Evolutionary conservation across 1,140 invertebrate genomes (phyloP).

Genomic region (Alviniconcha marisindica): DNA sequence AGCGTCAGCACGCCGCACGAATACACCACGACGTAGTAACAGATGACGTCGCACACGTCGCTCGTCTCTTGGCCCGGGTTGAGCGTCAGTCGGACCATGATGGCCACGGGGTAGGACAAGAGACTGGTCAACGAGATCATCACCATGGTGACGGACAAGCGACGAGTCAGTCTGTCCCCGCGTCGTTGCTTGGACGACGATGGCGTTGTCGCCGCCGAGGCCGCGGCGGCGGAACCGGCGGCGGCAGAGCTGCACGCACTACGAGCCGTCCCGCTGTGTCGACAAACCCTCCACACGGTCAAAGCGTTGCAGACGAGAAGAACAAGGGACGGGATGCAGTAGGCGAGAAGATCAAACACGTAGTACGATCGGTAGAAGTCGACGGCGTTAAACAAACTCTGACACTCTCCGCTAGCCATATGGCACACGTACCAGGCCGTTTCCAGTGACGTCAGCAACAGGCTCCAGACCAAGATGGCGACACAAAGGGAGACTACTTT

Average conservation of each 20-base stretch:
- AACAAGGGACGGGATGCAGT: background rate
- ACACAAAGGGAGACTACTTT: background rate
- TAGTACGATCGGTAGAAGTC: background rate
- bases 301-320: background rate
- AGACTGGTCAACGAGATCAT: constrained; percentile 4
- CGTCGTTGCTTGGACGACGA: background rate
- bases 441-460: background rate
- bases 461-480: constrained; percentile 12
- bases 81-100: background rate
- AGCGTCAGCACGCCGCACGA: constrained; percentile 25
- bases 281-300: background rate
- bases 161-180: background rate
- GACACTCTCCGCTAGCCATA: background rate
- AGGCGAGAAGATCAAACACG: background rate
- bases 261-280: background rate
- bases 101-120: background rate
- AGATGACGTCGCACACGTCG: background rate
- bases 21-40: background rate
- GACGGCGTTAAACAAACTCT: background rate
- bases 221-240: too few species aligned
- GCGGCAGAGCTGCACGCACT: too few species aligned
- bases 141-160: constrained; percentile 12
- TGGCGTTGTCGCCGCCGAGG: too few species aligned
- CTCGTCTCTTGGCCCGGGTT: background rate
- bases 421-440: background rate